A percentile compares a stretch with the other conserved stretches of the same genome.
These are phyloP conservation scores for Alauda arvensis DNA, from an alignment of 2,797 vertebrate species.

Conservation along the genomic window DNA sequence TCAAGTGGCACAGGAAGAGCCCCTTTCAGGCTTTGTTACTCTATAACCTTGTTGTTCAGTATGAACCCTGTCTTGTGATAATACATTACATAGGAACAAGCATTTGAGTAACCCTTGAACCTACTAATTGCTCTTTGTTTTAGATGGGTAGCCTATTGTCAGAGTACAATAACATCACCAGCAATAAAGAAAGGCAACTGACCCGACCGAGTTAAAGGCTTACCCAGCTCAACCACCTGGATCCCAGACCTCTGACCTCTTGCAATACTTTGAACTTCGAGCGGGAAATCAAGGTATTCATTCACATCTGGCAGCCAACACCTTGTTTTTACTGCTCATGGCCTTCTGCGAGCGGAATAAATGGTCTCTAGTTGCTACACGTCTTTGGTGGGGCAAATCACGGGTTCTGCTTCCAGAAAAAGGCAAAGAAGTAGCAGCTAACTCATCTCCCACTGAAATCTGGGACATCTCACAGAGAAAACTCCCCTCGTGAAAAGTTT, in stretches of 20 bases:
- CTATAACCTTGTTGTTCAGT: neutral
- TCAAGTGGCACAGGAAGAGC: neutral
- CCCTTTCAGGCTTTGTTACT: neutral
- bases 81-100: neutral
- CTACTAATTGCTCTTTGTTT: neutral
- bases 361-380: accelerated
- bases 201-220: accelerated
- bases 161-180: neutral
- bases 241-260: neutral
- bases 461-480: neutral
- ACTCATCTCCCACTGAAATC: neutral
- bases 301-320: neutral
- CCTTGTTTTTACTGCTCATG: neutral
- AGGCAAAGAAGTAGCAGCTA: neutral
- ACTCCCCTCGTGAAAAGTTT: neutral
- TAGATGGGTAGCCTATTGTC: accelerated
- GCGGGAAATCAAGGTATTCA: neutral
- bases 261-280: neutral
- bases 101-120: neutral
- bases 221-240: neutral
- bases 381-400: too few species aligned
- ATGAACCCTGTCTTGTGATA: neutral
- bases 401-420: neutral
- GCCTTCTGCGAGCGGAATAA: neutral
- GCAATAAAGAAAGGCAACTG: neutral